phyloP scores from a whole-genome alignment of 2,113 vertebrate species.

The Lepus timidus region DNA sequence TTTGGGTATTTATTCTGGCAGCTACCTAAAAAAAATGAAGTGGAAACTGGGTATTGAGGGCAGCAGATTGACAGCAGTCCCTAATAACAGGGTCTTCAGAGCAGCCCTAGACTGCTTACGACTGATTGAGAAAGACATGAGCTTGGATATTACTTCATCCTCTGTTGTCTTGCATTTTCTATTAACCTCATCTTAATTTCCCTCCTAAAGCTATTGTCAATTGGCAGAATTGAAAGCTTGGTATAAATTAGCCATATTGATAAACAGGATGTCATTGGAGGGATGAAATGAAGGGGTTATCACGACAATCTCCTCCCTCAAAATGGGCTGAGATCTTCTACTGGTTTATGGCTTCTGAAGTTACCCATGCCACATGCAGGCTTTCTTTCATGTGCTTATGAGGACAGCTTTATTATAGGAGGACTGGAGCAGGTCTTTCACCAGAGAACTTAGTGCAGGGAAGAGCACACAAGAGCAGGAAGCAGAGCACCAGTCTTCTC shows the following conservation, averaged over 20 bases:
- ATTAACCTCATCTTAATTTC: not conserved
- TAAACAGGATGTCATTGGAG: not conserved
- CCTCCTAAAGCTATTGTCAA: not conserved
- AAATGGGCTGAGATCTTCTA: not conserved
- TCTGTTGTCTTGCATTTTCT: not conserved
- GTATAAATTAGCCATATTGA: not conserved
- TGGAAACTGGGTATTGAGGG: not conserved
- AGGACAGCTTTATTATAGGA: not conserved
- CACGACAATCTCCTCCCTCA: not conserved
- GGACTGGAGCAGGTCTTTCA: not conserved
- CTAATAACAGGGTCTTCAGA: accelerated
- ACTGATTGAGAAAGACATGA: not conserved
- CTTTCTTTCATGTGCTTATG: no score
- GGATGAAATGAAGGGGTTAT: not conserved
- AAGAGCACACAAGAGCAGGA: not conserved
- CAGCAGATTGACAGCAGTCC: not conserved
- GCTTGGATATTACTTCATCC: not conserved
- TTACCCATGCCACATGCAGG: not conserved
- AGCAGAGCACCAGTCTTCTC: not conserved
- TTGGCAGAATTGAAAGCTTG: not conserved
- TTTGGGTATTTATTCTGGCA: accelerated
- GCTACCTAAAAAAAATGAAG: not conserved
- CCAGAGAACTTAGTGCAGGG: not conserved
- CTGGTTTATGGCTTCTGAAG: not conserved
- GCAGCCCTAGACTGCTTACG: not conserved